These are phyloP conservation scores for Morpho achilles DNA, from an alignment of 2,888 invertebrate species.

Conservation along the genomic window DNA sequence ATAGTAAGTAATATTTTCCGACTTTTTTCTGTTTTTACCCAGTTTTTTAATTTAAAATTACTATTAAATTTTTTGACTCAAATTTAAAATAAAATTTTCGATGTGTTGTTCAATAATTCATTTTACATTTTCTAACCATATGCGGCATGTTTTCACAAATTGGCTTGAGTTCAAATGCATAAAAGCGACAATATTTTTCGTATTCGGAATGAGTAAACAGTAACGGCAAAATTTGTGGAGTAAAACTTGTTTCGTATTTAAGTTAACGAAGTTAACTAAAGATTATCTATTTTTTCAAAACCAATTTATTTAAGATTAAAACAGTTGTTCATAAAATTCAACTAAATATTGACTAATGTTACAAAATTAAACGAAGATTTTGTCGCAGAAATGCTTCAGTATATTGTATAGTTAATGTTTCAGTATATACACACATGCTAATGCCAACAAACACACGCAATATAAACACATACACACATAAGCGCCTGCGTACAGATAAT, in stretches of 20 bases:
- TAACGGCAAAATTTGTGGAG: conserved; percentile 11
- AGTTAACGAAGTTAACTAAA: conserved; percentile 6
- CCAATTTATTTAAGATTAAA: not conserved
- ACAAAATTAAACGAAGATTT: too few relatives aligned
- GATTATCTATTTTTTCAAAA: not conserved
- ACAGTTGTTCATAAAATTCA: not conserved
- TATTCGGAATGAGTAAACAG: conserved; percentile 20
- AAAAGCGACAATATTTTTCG: conserved; percentile 26
- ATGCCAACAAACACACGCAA: too few relatives aligned
- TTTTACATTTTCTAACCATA: conserved; percentile 4
- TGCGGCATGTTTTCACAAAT: conserved; percentile 13
- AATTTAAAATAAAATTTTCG: not conserved
- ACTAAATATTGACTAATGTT: not conserved
- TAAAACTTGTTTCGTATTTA: conserved; percentile 5
- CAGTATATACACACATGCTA: too few relatives aligned
- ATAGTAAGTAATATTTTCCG: too few relatives aligned
- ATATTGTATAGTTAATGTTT: too few relatives aligned
- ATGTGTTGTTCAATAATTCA: not conserved
- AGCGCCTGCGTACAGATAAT: too few relatives aligned
- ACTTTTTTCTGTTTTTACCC: too few relatives aligned
- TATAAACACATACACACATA: too few relatives aligned
- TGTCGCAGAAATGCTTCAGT: too few relatives aligned
- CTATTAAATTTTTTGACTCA: not conserved
- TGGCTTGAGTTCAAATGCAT: conserved; percentile 40
- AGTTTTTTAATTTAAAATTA: too few relatives aligned